Percentiles rank a stretch among this genome's conserved stretches.
Evolutionary conservation across 2,888 invertebrate genomes (phyloP).

Genomic region (Clusia tigrina): DNA sequence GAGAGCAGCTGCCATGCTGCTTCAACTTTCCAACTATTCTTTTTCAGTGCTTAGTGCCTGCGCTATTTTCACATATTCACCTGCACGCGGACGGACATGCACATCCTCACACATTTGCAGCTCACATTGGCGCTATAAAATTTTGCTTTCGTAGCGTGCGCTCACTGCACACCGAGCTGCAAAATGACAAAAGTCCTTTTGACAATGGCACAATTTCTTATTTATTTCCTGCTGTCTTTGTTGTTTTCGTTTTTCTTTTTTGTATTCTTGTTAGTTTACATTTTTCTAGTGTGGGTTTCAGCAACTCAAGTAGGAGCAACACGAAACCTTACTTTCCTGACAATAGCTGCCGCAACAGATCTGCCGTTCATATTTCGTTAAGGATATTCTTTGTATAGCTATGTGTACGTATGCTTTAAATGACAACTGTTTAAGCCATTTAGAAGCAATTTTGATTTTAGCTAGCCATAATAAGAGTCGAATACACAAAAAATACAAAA

Average conservation of each 20-base stretch:
- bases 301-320: not conserved
- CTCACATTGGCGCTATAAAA: not conserved
- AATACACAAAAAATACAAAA: no score
- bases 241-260: not conserved
- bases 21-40: slow-evolving; percentile 3
- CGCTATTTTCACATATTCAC: not conserved
- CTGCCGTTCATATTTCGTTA: not conserved
- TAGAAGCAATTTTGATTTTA: no score
- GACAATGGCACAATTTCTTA: slow-evolving; percentile 9
- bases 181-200: not conserved
- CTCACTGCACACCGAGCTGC: no score
- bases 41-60: not conserved
- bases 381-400: not conserved
- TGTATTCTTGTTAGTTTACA: no score
- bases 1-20: not conserved
- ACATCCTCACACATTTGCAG: not conserved
- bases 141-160: no score
- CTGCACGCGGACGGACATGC: not conserved
- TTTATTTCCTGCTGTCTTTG: no score
- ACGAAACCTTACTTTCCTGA: not conserved
- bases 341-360: not conserved
- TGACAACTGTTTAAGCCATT: slow-evolving; percentile 1
- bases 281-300: not conserved
- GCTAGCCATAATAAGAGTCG: no score
- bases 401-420: not conserved